Base-by-base conservation (phyloP, 1,140 invertebrate species). In the Cyrtorhinus lividipennis region DNA sequence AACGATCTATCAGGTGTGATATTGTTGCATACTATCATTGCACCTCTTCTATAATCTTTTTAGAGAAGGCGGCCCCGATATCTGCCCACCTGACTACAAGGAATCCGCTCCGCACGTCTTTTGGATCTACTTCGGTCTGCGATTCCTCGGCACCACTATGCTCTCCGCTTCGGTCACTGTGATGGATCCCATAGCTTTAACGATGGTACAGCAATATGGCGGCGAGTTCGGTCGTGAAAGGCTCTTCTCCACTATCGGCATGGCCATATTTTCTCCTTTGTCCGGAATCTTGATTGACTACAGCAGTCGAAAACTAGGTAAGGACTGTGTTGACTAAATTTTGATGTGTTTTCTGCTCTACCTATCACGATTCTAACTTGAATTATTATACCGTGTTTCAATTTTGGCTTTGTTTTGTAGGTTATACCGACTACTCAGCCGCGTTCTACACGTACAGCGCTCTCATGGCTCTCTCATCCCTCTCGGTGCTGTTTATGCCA, bases 121-220 rank as follows among this genome's bases (percentile, higher is more conserved):
- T 69, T 89, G 86, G 80, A 78, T 86, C 56, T 90, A 90, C 71
- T 88, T 90, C 69, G 71, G 83, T 26, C 67, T 89, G 13, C 68
- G 88, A 68, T 87, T 89, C 66, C 72, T 87, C 63, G 87, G 82
- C 1, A 86, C 82, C 5, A 82, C 85, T 1, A 86, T 87, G 80
- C 73, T 86, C 63, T 83, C 81, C 1, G 84, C 84, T 23, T 84
- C 83, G 8, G 84, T 89, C 1, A 87, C 85, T 10, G 84, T 90
- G 61, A 82, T 90, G 79, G 87, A 91, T 73, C 87, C 88, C 0
- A 88, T 88, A 56, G 84, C 86, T 1, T 71, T 91, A 12, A 86
- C 82, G 0, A 83, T 90, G 80, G 86, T 88, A 66, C 83, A 87
- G 71, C 82, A 86, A 69, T 84, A 85, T 70, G 83, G 85, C 0